Evolutionary conservation across 2,797 vertebrate species (phyloP).

Genomic region (Chelon labrosus): DNA sequence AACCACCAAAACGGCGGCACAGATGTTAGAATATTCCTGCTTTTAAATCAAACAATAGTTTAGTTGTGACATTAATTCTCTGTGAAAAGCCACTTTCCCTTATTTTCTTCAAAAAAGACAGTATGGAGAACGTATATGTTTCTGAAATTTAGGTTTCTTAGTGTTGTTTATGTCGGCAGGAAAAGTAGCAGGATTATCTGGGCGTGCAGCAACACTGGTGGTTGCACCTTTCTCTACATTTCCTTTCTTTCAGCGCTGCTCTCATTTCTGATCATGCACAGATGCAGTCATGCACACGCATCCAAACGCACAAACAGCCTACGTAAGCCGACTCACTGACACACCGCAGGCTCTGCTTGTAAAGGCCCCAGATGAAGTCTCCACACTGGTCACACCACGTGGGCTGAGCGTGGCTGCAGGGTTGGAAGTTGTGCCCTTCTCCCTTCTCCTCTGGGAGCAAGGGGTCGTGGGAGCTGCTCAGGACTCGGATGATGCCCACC

Average conservation of each 20-base stretch:
- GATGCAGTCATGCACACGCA: slow-evolving; percentile 20
- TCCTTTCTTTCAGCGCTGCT: not conserved
- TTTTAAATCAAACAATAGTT: slow-evolving; percentile 3
- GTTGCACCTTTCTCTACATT: slow-evolving; percentile 6
- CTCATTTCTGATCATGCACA: slow-evolving; percentile 26
- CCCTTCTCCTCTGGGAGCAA: slow-evolving; percentile 82
- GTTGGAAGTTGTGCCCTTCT: slow-evolving; percentile 92
- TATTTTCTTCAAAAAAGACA: not conserved
- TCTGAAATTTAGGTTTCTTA: too few relatives aligned
- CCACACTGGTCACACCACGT: slow-evolving; percentile 98
- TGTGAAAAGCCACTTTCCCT: not conserved
- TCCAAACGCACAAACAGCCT: not conserved
- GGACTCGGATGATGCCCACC: slow-evolving; percentile 79
- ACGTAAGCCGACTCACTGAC: slow-evolving; percentile 88
- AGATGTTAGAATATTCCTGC: not conserved
- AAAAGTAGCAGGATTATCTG: not conserved
- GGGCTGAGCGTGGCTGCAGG: slow-evolving; percentile 91
- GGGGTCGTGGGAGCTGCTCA: slow-evolving; percentile 74
- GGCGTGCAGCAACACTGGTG: not conserved
- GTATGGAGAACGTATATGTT: not conserved
- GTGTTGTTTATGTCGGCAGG: too few relatives aligned
- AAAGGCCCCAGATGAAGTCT: slow-evolving; percentile 97
- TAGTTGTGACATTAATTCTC: not conserved
- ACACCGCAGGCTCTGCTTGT: slow-evolving; percentile 96
- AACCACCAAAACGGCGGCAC: slow-evolving; percentile 25